Evolutionary conservation across 2,797 vertebrate genomes (phyloP).

Genomic region (Epinephelus awoara): DNA sequence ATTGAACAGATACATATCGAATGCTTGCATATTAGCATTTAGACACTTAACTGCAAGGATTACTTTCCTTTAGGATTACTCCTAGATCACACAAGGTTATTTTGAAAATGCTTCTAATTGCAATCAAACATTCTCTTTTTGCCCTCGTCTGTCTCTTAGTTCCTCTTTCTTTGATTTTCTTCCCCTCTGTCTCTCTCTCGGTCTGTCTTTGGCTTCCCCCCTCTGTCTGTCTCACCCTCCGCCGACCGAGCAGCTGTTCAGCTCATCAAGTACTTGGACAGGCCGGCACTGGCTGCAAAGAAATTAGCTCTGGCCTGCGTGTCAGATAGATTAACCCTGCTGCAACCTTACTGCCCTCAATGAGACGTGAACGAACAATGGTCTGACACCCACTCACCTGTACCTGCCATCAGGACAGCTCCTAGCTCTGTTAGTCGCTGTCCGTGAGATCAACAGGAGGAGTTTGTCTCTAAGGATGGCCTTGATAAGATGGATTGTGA

Average conservation of each 20-base stretch:
- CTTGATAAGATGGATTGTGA: background rate
- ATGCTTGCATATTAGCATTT: background rate
- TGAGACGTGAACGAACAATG: slow-evolving; percentile 17
- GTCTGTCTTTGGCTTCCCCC: slow-evolving; percentile 19
- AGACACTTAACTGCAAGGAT: background rate
- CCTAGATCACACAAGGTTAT: background rate
- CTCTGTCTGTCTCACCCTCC: slow-evolving; percentile 37
- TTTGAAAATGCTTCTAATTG: background rate
- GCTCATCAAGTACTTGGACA: slow-evolving; percentile 72
- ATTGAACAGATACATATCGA: background rate
- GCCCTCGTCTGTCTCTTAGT: background rate
- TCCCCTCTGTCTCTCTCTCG: background rate
- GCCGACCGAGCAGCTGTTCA: slow-evolving; percentile 72
- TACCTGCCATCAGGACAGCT: background rate
- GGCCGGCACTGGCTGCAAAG: slow-evolving; percentile 50
- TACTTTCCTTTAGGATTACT: background rate
- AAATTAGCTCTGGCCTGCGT: slow-evolving; percentile 47
- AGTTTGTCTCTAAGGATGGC: background rate
- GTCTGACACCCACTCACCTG: slow-evolving; percentile 4
- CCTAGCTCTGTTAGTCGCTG: slow-evolving; percentile 1
- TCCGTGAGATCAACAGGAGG: background rate
- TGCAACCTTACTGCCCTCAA: slow-evolving; percentile 9
- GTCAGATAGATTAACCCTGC: slow-evolving; percentile 35
- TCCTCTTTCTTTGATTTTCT: background rate
- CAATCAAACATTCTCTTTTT: background rate